These are phyloP conservation scores for Hoplodrina ambigua DNA, from an alignment of 2,888 invertebrate genomes.

Conservation along the genomic window DNA sequence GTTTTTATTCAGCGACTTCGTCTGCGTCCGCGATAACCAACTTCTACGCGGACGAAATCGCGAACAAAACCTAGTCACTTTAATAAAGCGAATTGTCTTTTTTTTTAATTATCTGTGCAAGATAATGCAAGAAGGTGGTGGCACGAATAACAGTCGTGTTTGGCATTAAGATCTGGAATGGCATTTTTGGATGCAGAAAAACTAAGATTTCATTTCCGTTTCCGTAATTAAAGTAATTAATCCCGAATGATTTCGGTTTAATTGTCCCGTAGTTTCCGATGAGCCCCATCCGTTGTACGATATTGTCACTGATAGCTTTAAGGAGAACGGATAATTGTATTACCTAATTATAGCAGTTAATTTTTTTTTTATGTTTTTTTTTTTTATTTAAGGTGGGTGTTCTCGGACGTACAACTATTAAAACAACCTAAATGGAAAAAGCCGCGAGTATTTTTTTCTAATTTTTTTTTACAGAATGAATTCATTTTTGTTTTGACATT, in stretches of 20 bases:
- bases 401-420: no score
- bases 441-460: no score
- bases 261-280: conserved; percentile 83
- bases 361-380: conserved; percentile 6
- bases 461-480: no score
- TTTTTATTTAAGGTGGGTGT: background rate
- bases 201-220: conserved; percentile 81
- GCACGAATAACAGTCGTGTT: conserved; percentile 68
- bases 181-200: conserved; percentile 74
- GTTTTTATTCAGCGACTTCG: no score
- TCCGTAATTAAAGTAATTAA: conserved; percentile 89
- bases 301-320: conserved; percentile 49
- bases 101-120: conserved; percentile 53
- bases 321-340: conserved; percentile 19
- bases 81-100: conserved; percentile 52
- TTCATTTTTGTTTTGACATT: no score
- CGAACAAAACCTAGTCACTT: background rate
- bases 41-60: no score
- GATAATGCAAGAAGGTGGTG: conserved; percentile 61
- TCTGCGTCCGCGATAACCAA: no score
- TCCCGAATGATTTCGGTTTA: conserved; percentile 84
- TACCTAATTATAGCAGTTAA: conserved; percentile 24
- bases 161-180: conserved; percentile 78
- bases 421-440: no score
- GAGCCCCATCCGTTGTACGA: conserved; percentile 75